phyloP scores from a whole-genome alignment of 2,888 invertebrate species.

The Hetaerina titia region DNA sequence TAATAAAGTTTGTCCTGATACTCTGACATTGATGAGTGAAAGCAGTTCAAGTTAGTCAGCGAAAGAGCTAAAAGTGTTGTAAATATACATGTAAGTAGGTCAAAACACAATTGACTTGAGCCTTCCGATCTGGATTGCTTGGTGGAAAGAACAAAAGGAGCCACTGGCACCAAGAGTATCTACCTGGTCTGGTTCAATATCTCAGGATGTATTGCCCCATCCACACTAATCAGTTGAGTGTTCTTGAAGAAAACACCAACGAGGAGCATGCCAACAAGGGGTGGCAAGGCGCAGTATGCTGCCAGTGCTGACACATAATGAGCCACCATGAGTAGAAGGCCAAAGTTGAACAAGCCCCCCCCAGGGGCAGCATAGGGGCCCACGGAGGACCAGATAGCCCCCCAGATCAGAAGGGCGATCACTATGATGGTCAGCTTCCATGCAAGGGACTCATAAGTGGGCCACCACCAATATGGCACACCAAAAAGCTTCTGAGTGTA shows the following conservation, averaged over 20 bases:
- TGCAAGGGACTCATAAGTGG: not conserved
- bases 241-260: slow-evolving; percentile 27
- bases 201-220: not conserved
- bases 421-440: not conserved
- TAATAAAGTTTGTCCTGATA: too few species aligned
- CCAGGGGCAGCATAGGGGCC: slow-evolving; percentile 68
- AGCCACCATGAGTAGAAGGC: slow-evolving; percentile 67
- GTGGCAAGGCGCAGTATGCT: slow-evolving; percentile 4
- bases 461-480: slow-evolving; percentile 32
- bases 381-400: slow-evolving; percentile 53
- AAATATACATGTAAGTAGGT: too few species aligned
- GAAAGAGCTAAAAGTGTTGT: too few species aligned
- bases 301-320: slow-evolving; percentile 33
- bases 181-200: slow-evolving; percentile 34
- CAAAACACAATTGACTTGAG: too few species aligned
- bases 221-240: not conserved
- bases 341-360: slow-evolving; percentile 69
- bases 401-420: slow-evolving; percentile 70
- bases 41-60: too few species aligned
- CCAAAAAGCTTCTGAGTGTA: not conserved
- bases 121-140: too few species aligned
- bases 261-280: not conserved
- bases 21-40: too few species aligned
- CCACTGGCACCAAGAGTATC: too few species aligned
- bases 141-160: too few species aligned